phyloP scores from a whole-genome alignment of 1,140 invertebrate species.

The Tetragonula clypearis region DNA sequence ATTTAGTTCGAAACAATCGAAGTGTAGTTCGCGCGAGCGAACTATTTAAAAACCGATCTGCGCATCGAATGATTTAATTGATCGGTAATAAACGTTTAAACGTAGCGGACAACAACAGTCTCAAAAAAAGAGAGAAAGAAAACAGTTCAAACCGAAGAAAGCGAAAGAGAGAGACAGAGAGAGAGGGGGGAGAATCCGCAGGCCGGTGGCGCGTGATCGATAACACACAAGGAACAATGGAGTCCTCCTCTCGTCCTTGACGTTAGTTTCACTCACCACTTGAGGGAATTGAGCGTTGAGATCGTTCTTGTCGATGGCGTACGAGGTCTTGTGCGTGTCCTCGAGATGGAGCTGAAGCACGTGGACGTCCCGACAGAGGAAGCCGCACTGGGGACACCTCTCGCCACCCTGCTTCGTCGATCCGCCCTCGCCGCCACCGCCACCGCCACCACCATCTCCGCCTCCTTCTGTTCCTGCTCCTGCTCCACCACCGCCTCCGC shows the following conservation, averaged over 20 bases:
- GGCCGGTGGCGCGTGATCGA: conserved; percentile 40
- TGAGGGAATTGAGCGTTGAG: conserved; percentile 80
- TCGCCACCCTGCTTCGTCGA: conserved; percentile 71
- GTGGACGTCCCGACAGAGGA: conserved; percentile 78
- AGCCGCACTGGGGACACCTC: conserved; percentile 79
- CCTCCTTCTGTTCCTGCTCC: conserved; percentile 43
- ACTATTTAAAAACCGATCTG: too few relatives aligned
- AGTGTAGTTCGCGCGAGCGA: too few relatives aligned
- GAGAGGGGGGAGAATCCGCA: not conserved
- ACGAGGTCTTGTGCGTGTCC: conserved; percentile 77
- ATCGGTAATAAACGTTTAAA: too few relatives aligned
- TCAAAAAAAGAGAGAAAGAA: not conserved
- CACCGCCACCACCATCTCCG: conserved; percentile 51
- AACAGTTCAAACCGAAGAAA: not conserved
- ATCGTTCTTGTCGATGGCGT: conserved; percentile 78
- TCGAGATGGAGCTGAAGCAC: conserved; percentile 79
- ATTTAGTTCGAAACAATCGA: too few relatives aligned
- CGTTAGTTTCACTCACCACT: conserved; percentile 77
- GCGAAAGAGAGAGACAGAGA: not conserved
- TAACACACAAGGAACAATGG: conserved; percentile 47
- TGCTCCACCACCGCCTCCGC: conserved; percentile 48
- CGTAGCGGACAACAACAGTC: too few relatives aligned
- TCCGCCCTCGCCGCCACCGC: conserved; percentile 57
- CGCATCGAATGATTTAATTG: too few relatives aligned
- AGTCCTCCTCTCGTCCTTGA: conserved; percentile 59